These are phyloP conservation scores for Athalia rosae DNA, from an alignment of 2,888 invertebrate genomes.

Conservation along the genomic window DNA sequence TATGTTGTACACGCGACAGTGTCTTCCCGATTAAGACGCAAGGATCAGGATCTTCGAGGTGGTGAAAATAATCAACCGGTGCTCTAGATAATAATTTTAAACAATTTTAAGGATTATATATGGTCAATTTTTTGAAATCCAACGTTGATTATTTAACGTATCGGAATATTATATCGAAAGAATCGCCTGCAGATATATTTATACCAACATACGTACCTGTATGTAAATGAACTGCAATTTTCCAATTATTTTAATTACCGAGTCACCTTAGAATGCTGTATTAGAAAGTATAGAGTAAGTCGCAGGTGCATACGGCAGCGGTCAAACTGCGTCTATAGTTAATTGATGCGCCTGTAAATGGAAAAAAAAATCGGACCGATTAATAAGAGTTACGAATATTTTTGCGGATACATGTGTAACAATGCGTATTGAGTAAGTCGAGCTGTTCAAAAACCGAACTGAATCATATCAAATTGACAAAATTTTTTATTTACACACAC, in stretches of 20 bases:
- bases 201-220: neutral
- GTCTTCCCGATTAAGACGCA: neutral
- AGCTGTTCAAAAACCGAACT: no score
- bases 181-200: neutral
- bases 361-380: neutral
- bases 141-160: no score
- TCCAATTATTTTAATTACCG: slow-evolving; percentile 28
- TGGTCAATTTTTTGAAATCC: no score
- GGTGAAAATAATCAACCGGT: neutral
- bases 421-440: no score
- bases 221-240: slow-evolving; percentile 19
- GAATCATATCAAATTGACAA: neutral
- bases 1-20: neutral
- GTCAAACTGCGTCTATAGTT: slow-evolving; percentile 4
- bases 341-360: neutral
- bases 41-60: neutral
- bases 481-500: no score
- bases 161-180: no score
- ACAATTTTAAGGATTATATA: no score
- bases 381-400: no score
- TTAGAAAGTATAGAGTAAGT: slow-evolving; percentile 14
- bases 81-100: no score
- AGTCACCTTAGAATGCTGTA: slow-evolving; percentile 20
- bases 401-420: no score
- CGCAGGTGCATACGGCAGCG: slow-evolving; percentile 22